Evolutionary conservation across 2,113 vertebrate species (phyloP), one percentile per base, ranked within the genome.

Genomic region (Muntiacus muntjak): DNA sequence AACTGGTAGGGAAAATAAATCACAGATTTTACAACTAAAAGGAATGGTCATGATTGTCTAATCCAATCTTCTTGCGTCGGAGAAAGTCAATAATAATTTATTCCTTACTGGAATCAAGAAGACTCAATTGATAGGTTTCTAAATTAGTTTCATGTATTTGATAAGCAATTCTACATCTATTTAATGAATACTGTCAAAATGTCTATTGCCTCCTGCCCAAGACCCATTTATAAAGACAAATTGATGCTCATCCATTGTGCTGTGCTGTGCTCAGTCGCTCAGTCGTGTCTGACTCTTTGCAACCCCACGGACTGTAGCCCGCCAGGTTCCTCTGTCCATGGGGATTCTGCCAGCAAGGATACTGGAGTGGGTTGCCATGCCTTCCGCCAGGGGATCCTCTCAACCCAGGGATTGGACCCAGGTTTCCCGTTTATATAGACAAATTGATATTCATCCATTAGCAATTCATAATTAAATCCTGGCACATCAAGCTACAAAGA

Each of bases 51-150:
- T 47, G 50, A 93, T n/a, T 60, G 7, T 47, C 58, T 87, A 55
- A 30, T 94, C 7, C 6, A 30, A 92, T 94, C 10, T 82, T 94
- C 47, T 45, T 21, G 10, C 6, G 19, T 58, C 28, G 7, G 47
- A 94, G 52, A 91, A 93, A 91, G 58, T 87, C 89, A 86, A 57
- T 91, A 95, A 78, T 81, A 95, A 97, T 83, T 91, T 91, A 36
- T 83, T 84, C 57, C 85, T 92, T 87, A 40, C n/a, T 52, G n/a
- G 47, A 91, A 57, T 89, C 55, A 71, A 83, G 55, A 94, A 85
- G 36, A 89, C n/a, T 85, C 13, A 6, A 54, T 6, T 82, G 47
- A 90, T 23, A 85, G 74, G 71, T 95, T 93, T 96, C 76, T 88
- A 91, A 95, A 94, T 93, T 93, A 94, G 55, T 78, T 52, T 86